Percentiles rank a stretch among this genome's conserved stretches.
phyloP scores from a whole-genome alignment of 2,797 vertebrate species.

The Gambelia wislizenii region DNA sequence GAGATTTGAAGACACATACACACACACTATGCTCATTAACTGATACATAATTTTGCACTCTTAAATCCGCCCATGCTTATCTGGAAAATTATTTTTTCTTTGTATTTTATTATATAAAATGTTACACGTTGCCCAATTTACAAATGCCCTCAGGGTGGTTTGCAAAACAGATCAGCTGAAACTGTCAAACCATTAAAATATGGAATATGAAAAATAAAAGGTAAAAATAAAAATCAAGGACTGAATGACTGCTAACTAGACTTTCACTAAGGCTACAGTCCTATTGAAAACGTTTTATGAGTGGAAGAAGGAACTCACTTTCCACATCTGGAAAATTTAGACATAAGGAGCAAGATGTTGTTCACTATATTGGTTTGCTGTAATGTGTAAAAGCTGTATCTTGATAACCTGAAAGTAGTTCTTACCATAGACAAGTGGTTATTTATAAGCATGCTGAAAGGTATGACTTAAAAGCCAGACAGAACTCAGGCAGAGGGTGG shows the following conservation, averaged over 20 bases:
- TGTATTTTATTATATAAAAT: no score
- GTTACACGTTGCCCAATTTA: not conserved
- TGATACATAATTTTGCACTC: not conserved
- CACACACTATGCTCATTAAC: not conserved
- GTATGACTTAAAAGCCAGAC: slow-evolving; percentile 8
- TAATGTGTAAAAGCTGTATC: not conserved
- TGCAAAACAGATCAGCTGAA: not conserved
- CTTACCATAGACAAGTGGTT: not conserved
- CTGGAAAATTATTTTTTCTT: not conserved
- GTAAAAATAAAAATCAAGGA: not conserved
- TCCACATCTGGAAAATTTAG: not conserved
- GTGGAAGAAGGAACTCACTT: no score
- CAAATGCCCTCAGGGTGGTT: not conserved
- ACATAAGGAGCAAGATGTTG: not conserved
- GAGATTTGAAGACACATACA: no score
- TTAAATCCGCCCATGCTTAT: not conserved
- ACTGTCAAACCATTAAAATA: not conserved
- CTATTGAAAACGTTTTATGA: not conserved
- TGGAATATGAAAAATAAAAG: not conserved
- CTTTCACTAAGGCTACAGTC: not conserved
- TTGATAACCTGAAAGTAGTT: not conserved
- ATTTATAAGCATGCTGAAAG: not conserved
- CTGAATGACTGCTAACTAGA: not conserved
- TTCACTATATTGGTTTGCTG: not conserved
- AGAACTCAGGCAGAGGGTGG: not conserved